Evolutionary conservation across 1,140 invertebrate species (phyloP).

Genomic region (Euwallacea fornicatus): DNA sequence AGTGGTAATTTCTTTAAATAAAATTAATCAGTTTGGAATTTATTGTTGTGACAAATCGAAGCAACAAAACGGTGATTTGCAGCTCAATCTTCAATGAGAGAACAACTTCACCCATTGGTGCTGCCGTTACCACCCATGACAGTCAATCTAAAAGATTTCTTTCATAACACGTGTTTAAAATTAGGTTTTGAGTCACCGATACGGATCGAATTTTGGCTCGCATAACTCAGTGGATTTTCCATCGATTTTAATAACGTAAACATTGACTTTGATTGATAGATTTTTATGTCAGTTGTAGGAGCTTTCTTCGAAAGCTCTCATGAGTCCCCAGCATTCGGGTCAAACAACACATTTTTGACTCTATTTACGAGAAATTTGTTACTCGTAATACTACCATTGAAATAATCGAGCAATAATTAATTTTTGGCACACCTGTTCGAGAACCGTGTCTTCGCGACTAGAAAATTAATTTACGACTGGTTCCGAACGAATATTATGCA

Average conservation of each 20-base stretch:
- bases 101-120: too few species aligned
- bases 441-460: background rate
- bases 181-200: conserved; percentile 20
- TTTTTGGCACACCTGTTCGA: conserved; percentile 1
- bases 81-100: too few species aligned
- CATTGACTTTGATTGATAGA: conserved; percentile 24
- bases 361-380: too few species aligned
- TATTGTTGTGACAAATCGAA: too few species aligned
- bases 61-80: too few species aligned
- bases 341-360: too few species aligned
- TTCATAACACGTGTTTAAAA: conserved; percentile 11
- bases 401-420: background rate
- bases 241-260: conserved; percentile 23
- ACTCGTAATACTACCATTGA: background rate
- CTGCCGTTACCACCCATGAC: too few species aligned
- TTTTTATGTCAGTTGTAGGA: conserved; percentile 1
- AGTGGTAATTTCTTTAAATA: too few species aligned
- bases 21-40: too few species aligned
- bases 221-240: conserved; percentile 12
- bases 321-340: too few species aligned
- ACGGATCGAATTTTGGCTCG: conserved; percentile 22
- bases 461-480: conserved; percentile 9
- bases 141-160: too few species aligned
- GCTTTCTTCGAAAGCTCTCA: too few species aligned
- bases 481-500: conserved; percentile 10